Evolutionary conservation across 2,113 vertebrate species (phyloP).

Genomic region (Mugil cephalus): DNA sequence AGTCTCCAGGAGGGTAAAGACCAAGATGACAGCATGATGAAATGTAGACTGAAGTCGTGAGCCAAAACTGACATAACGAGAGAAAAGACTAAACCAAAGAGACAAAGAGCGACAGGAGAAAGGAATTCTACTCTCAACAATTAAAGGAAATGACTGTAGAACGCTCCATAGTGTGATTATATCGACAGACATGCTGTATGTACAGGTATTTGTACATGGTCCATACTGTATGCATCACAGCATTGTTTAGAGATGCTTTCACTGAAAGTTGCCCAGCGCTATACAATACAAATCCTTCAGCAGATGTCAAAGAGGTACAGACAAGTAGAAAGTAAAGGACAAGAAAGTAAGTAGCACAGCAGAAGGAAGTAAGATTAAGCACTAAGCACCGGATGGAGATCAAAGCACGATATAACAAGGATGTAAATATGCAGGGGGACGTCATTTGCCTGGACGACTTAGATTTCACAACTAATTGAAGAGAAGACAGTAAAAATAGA

Average conservation of each 20-base stretch:
- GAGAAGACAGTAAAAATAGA: conserved; percentile 31
- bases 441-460: conserved; percentile 26
- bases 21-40: not conserved
- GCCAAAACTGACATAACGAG: not conserved
- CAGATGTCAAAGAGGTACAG: not conserved
- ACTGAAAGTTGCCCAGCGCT: not conserved
- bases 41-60: not conserved
- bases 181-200: no score
- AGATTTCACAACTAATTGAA: conserved; percentile 31
- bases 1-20: conserved; percentile 2
- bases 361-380: conserved; percentile 25
- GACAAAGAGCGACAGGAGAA: not conserved
- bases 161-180: no score
- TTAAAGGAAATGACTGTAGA: not conserved
- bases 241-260: no score
- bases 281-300: not conserved
- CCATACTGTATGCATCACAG: not conserved
- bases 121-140: not conserved
- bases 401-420: conserved; percentile 51
- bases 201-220: not conserved
- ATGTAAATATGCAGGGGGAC: conserved; percentile 50
- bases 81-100: not conserved
- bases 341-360: conserved; percentile 12
- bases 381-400: conserved; percentile 38
- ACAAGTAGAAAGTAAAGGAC: conserved; percentile 13